Base-by-base conservation (phyloP, 2,113 vertebrate genomes). In the Elgaria multicarinata region DNA sequence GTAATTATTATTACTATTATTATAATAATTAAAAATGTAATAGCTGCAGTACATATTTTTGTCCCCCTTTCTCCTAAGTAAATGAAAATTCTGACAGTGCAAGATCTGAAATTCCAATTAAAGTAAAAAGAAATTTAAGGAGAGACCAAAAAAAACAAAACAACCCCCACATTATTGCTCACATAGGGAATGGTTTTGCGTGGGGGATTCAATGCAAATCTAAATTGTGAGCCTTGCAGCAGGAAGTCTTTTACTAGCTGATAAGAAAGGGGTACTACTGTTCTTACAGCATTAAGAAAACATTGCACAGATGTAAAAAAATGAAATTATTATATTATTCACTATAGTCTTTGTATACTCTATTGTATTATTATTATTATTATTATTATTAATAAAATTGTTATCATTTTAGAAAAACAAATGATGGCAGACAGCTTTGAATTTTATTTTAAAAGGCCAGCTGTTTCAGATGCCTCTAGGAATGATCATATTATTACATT, bases 211-310 rank as follows among this genome's bases (percentile, higher is more conserved):
- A 46, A 36, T 76, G n/a, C 31, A 67, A 72, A 24, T 83, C 44
- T 36, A 89, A 91, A 94, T 93, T 85, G 36, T 87, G 76, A 90
- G 74, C 6, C 82, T 89, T 91, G 86, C 46, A 89, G 72, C 91
- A 96, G 95, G 94, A 97, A 96, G 92, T 83, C 80, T 92, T 79
- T 91, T 90, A 92, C 93, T 90, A 71, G 2, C 74, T 92, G 95
- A 95, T 95, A 96, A 96, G 93, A 89, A 95, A 91, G 84, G 46
- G 87, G 14, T 33, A 90, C 42, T 16, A 91, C n/a, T 77, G 79
- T 4, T 69, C 36, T 69, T 33, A 50, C 4, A 42, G 2, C 50
- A 80, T 78, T 76, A 0, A 58, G 78, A 83, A 82, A 94, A 90
- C 14, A 0, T 24, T 18, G 36, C 85, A 89, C 31, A 36, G 75